phyloP scores from a whole-genome alignment of 2,888 invertebrate genomes.

The Dione vanillae region DNA sequence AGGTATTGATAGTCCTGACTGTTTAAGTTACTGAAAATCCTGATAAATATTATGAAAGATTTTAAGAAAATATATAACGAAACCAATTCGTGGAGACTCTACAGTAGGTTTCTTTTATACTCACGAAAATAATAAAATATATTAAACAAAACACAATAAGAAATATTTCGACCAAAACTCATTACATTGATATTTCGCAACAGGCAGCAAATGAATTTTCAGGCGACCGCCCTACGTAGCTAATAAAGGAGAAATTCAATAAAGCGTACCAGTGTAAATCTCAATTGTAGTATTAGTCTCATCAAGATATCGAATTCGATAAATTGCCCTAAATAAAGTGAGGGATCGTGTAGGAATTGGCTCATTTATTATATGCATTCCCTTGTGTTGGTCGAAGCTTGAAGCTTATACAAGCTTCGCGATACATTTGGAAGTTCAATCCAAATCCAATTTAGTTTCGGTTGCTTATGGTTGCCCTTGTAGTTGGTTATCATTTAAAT shows the following conservation, averaged over 20 bases:
- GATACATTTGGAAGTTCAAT: slow-evolving; percentile 15
- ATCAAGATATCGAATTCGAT: slow-evolving; percentile 58
- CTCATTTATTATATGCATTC: slow-evolving; percentile 30
- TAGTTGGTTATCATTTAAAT: background rate
- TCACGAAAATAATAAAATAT: background rate
- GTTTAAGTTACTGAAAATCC: no score
- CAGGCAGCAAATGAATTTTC: slow-evolving; percentile 14
- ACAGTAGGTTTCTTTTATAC: no score
- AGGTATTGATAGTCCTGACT: no score
- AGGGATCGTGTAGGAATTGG: slow-evolving; percentile 34
- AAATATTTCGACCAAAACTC: slow-evolving; percentile 1
- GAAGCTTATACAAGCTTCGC: background rate
- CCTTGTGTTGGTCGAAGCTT: slow-evolving; percentile 1
- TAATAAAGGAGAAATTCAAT: slow-evolving; percentile 61
- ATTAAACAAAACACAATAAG: background rate
- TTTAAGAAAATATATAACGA: background rate
- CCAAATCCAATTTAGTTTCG: slow-evolving; percentile 27
- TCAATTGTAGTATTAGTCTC: slow-evolving; percentile 63
- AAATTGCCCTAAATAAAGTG: slow-evolving; percentile 58
- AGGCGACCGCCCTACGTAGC: slow-evolving; percentile 2
- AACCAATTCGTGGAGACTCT: background rate
- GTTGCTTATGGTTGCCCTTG: background rate
- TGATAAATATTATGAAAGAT: no score
- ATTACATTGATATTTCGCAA: background rate
- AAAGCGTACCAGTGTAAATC: slow-evolving; percentile 62